Evolutionary conservation across 2,888 invertebrate species (phyloP).

Genomic region (Agonopterix arenella): DNA sequence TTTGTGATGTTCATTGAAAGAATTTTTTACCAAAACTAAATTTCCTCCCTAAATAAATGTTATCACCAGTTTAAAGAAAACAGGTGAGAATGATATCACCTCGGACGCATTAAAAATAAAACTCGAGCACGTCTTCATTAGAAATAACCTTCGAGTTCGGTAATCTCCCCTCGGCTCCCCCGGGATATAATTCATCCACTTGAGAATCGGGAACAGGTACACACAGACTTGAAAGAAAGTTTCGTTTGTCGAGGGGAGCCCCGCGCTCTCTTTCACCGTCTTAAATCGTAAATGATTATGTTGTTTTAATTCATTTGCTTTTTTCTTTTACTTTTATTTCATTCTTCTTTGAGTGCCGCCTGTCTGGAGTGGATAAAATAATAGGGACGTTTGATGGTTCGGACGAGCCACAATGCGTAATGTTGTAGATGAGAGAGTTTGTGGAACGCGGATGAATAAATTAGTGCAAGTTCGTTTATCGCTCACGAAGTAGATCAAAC

Average conservation of each 20-base stretch:
- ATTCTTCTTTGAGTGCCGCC: slow-evolving; percentile 65
- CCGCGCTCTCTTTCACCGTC: slow-evolving; percentile 56
- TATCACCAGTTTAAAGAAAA: slow-evolving; percentile 14
- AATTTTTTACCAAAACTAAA: slow-evolving; percentile 5
- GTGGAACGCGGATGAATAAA: slow-evolving; percentile 38
- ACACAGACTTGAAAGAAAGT: slow-evolving; percentile 72
- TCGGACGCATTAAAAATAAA: slow-evolving; percentile 57
- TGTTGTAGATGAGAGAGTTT: slow-evolving; percentile 25
- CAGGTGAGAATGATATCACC: slow-evolving; percentile 62
- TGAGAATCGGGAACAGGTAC: slow-evolving; percentile 68
- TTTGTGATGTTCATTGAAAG: too few species aligned
- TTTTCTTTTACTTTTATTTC: slow-evolving; percentile 56
- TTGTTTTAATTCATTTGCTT: slow-evolving; percentile 75
- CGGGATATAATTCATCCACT: slow-evolving; percentile 74
- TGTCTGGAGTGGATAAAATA: slow-evolving; percentile 61
- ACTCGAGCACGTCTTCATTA: slow-evolving; percentile 64
- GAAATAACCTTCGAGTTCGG: slow-evolving; percentile 53
- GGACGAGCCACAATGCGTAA: slow-evolving; percentile 23
- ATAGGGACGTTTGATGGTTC: slow-evolving; percentile 31
- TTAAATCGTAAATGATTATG: slow-evolving; percentile 73
- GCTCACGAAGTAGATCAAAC: slow-evolving; percentile 24
- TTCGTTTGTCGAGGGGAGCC: slow-evolving; percentile 66
- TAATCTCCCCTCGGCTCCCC: slow-evolving; percentile 53
- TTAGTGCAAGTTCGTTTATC: slow-evolving; percentile 37
- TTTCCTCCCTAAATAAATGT: slow-evolving; percentile 12